phyloP scores from a whole-genome alignment of 2,797 vertebrate species.

The Karalla daura region DNA sequence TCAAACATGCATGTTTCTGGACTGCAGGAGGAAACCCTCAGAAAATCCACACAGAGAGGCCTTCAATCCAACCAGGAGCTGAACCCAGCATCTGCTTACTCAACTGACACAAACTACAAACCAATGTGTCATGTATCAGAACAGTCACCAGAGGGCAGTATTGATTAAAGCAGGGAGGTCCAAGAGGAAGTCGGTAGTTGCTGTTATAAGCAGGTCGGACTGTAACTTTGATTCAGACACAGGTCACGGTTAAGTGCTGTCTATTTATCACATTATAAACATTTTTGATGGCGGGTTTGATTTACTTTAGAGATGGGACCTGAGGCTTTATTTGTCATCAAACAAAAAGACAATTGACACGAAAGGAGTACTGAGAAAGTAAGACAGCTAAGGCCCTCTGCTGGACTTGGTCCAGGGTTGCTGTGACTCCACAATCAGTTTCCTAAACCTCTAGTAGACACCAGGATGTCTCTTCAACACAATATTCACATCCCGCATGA shows the following conservation, averaged over 20 bases:
- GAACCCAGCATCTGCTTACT: too few species aligned
- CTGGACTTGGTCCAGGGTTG: not conserved
- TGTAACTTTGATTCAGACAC: conserved; percentile 1
- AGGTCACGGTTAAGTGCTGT: not conserved
- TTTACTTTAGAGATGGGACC: too few species aligned
- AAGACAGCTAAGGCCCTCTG: not conserved
- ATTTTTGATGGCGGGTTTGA: not conserved
- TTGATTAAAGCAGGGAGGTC: conserved; percentile 3
- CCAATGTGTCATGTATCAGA: conserved; percentile 1
- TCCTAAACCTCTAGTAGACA: not conserved
- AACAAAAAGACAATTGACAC: not conserved
- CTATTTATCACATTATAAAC: not conserved
- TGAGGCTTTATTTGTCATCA: not conserved
- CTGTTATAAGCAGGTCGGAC: not conserved
- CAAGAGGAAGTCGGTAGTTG: too few species aligned
- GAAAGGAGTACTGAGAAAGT: not conserved
- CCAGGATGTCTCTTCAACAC: not conserved
- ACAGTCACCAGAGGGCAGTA: conserved; percentile 52
- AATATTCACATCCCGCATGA: not conserved
- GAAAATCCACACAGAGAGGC: too few species aligned
- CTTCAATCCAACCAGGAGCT: too few species aligned
- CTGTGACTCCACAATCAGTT: not conserved
- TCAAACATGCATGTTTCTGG: too few species aligned
- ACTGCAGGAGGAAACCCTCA: too few species aligned
- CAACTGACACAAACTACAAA: too few species aligned